Evolutionary conservation across 2,888 invertebrate species (phyloP).

Genomic region (Caenorhabditis doughertyi): DNA sequence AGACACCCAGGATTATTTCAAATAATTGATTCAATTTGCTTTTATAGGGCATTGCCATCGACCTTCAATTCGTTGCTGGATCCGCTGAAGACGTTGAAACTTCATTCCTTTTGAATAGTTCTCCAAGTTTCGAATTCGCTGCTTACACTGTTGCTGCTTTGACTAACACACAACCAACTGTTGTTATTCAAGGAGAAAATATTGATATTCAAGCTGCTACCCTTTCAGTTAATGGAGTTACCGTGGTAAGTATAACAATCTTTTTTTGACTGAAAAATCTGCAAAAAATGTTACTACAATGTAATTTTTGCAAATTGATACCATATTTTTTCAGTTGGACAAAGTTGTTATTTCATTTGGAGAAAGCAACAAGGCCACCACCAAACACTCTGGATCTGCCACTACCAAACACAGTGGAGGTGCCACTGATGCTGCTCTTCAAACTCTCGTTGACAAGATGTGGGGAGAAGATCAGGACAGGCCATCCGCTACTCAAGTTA

Average conservation of each 20-base stretch:
- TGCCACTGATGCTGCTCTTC: constrained; percentile 61
- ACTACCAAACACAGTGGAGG: constrained; percentile 62
- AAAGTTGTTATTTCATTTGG: constrained; percentile 56
- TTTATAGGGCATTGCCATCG: constrained; percentile 68
- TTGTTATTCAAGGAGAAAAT: constrained; percentile 55
- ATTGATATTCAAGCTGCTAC: constrained; percentile 63
- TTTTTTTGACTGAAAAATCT: too few species aligned
- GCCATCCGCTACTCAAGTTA: constrained; percentile 69
- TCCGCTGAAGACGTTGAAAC: constrained; percentile 67
- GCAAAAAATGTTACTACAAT: too few species aligned
- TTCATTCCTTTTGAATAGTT: constrained; percentile 74
- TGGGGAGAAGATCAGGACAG: constrained; percentile 77
- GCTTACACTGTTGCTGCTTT: constrained; percentile 79
- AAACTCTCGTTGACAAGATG: constrained; percentile 76
- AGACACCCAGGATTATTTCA: constrained; percentile 17
- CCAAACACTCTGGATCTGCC: constrained; percentile 52
- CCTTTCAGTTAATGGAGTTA: constrained; percentile 38
- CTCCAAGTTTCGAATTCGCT: constrained; percentile 79
- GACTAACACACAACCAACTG: constrained; percentile 58
- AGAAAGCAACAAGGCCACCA: constrained; percentile 41
- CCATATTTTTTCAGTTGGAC: constrained; percentile 57
- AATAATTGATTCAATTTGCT: constrained; percentile 41
- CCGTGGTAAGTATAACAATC: constrained; percentile 64
- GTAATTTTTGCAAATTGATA: neutral
- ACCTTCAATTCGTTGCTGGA: constrained; percentile 69